A percentile compares a stretch with the other conserved stretches of the same genome.
These are phyloP conservation scores for Sebastes reedi DNA, from an alignment of 2,797 vertebrate genomes.

Conservation along the genomic window DNA sequence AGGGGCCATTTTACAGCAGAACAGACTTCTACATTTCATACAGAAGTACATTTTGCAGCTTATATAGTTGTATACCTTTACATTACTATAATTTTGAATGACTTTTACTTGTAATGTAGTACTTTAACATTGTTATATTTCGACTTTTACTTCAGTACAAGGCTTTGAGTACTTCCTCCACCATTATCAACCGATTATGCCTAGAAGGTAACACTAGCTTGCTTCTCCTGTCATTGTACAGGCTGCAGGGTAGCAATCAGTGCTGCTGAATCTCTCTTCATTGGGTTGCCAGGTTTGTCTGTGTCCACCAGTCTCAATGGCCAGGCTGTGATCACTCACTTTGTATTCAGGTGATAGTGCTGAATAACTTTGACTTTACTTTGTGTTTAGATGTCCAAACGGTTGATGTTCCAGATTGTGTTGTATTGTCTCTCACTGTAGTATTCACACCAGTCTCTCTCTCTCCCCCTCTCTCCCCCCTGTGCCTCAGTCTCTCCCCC, in stretches of 20 bases:
- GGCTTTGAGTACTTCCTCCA: neutral
- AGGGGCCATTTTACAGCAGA: neutral
- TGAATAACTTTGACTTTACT: neutral
- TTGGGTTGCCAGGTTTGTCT: slow-evolving; percentile 20
- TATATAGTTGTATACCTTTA: neutral
- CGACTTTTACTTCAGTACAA: neutral
- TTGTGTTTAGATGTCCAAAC: neutral
- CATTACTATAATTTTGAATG: neutral
- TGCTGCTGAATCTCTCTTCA: neutral
- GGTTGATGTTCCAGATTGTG: neutral
- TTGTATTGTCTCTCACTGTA: neutral
- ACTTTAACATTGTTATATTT: neutral
- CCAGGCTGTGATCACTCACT: neutral
- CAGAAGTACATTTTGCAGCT: neutral
- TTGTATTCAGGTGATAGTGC: neutral
- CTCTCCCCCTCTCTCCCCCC: neutral
- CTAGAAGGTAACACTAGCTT: neutral
- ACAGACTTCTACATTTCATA: neutral
- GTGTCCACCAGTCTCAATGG: neutral
- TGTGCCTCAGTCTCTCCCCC: neutral
- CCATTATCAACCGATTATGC: neutral
- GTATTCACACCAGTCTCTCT: neutral
- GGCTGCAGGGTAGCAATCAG: neutral
- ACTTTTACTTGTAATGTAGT: neutral
- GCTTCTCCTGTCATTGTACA: neutral